Conservation (phyloP, 2,113 vertebrate species). For the Capra hircus region DNA sequence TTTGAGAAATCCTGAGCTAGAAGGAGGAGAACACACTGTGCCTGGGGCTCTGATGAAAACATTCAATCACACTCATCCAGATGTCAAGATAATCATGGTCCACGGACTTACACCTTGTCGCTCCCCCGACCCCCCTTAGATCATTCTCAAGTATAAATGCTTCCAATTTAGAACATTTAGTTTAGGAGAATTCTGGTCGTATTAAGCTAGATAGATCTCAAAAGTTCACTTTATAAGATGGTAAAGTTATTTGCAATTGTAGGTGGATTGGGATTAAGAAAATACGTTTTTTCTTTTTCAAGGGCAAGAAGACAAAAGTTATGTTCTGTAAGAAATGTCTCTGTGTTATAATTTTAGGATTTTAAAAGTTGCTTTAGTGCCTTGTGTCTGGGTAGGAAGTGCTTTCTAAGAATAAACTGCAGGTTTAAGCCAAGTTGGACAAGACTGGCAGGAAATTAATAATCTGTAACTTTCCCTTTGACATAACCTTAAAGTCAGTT, state of each 20-base stretch:
- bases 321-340: not conserved
- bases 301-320: constrained; percentile 2
- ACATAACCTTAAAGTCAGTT: constrained; percentile 10
- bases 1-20: not conserved
- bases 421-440: not conserved
- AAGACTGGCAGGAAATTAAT: not conserved
- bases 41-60: not conserved
- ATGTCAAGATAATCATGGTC: not conserved
- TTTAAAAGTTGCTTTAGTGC: not conserved
- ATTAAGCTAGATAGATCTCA: not conserved
- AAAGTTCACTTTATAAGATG: not conserved
- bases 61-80: not conserved
- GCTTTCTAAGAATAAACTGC: constrained; percentile 18
- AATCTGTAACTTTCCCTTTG: not conserved
- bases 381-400: not conserved
- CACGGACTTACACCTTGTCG: not conserved
- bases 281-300: not conserved
- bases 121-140: not conserved
- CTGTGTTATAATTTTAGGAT: not conserved
- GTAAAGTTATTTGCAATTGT: not conserved
- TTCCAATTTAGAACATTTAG: not conserved
- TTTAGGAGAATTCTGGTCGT: not conserved
- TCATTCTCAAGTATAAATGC: not conserved
- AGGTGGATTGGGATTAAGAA: not conserved
- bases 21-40: not conserved